These are phyloP conservation scores for Drosophila histrio DNA, from an alignment of 2,888 invertebrate genomes.

Conservation along the genomic window DNA sequence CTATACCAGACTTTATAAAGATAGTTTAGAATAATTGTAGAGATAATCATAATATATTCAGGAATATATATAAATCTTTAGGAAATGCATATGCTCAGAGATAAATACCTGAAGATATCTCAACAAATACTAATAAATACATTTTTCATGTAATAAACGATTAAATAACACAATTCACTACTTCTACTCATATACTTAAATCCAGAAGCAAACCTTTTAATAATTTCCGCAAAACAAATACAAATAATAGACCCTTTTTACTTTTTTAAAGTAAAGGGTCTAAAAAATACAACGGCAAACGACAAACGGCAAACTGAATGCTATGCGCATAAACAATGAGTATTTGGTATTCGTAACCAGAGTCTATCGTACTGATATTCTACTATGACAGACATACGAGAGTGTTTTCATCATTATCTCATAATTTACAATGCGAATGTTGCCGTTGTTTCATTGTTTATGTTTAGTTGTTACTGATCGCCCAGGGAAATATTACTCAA, in stretches of 20 bases:
- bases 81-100: too few species aligned
- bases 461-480: conserved; percentile 9
- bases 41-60: too few species aligned
- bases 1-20: too few species aligned
- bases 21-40: too few species aligned
- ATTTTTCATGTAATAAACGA: too few species aligned
- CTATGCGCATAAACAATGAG: conserved; percentile 18
- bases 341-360: conserved; percentile 9
- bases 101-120: too few species aligned
- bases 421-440: conserved; percentile 22
- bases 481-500: conserved; percentile 32
- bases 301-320: background rate
- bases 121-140: too few species aligned
- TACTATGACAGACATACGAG: conserved; percentile 11
- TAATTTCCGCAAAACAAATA: background rate
- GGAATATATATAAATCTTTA: too few species aligned
- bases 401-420: conserved; percentile 24
- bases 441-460: conserved; percentile 25
- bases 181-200: too few species aligned
- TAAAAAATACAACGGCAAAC: conserved; percentile 9
- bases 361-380: background rate
- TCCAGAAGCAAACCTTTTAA: background rate
- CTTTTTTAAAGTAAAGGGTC: too few species aligned
- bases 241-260: too few species aligned
- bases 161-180: too few species aligned